Evolutionary conservation across 2,888 invertebrate species (phyloP).

Genomic region (Endotricha flammealis): DNA sequence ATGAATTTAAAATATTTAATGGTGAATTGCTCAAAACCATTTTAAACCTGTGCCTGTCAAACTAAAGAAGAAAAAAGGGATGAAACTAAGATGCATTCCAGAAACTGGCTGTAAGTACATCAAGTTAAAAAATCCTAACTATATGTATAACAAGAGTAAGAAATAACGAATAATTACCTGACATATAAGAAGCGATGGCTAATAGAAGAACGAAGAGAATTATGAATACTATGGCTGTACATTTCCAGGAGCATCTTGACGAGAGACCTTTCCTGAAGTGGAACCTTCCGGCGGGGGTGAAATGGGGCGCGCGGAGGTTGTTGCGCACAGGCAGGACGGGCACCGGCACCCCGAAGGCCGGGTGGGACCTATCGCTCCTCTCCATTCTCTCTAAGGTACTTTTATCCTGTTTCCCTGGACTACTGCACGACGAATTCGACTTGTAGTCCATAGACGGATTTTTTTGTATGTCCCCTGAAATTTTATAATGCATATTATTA

Average conservation of each 20-base stretch:
- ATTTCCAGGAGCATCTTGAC: constrained; percentile 94
- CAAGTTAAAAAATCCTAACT: too few species aligned
- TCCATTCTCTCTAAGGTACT: constrained; percentile 74
- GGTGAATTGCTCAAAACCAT: too few species aligned
- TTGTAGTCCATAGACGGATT: constrained; percentile 93
- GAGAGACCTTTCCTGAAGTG: constrained; percentile 92
- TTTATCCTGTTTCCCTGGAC: constrained; percentile 82
- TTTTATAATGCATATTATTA: too few species aligned
- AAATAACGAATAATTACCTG: constrained; percentile 78
- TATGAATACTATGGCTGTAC: constrained; percentile 92
- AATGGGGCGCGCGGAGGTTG: constrained; percentile 85
- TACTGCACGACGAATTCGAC: constrained; percentile 91
- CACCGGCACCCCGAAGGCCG: constrained; percentile 82
- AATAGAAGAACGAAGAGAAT: constrained; percentile 89
- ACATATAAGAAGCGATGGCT: constrained; percentile 91
- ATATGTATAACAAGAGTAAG: too few species aligned
- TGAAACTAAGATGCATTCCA: too few species aligned
- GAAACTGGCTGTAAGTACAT: too few species aligned
- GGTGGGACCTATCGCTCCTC: constrained; percentile 80
- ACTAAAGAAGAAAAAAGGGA: too few species aligned
- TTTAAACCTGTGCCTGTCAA: too few species aligned
- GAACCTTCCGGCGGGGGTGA: constrained; percentile 84
- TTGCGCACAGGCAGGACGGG: constrained; percentile 87
- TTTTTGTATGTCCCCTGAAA: constrained; percentile 90
- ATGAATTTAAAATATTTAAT: too few species aligned